These are phyloP conservation scores for Drosophila ustulata DNA, from an alignment of 2,888 invertebrate species.

Conservation along the genomic window DNA sequence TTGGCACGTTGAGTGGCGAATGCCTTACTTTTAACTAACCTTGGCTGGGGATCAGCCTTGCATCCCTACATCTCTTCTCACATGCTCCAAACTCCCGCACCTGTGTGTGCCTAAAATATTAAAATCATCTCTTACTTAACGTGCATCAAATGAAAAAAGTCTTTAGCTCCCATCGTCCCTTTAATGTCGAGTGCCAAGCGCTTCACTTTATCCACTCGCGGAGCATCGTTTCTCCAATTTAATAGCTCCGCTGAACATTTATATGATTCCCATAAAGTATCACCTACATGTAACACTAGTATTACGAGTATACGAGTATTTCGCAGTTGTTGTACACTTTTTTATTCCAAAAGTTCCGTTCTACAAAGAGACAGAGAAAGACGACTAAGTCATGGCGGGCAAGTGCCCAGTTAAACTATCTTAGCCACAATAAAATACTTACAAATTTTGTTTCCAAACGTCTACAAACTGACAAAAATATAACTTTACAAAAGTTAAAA, in stretches of 20 bases:
- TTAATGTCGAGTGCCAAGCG: conserved; percentile 26
- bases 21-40: conserved; percentile 62
- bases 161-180: conserved; percentile 32
- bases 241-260: conserved; percentile 34
- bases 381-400: background rate
- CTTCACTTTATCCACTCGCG: conserved; percentile 27
- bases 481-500: no score
- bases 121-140: conserved; percentile 68
- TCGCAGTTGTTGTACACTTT: background rate
- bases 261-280: conserved; percentile 19
- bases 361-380: no score
- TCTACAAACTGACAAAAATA: no score
- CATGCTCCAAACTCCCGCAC: background rate
- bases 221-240: conserved; percentile 31
- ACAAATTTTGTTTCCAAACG: no score
- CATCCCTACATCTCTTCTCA: conserved; percentile 13
- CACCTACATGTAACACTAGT: conserved; percentile 1
- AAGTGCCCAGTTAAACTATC: background rate
- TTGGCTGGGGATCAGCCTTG: conserved; percentile 49
- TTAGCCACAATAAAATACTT: no score
- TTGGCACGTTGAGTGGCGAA: conserved; percentile 71
- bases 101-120: conserved; percentile 62
- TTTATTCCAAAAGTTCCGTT: background rate
- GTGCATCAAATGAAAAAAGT: conserved; percentile 64
- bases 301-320: background rate